phyloP scores from a whole-genome alignment of 1,140 invertebrate genomes.

The Archivesica marissinica region DNA sequence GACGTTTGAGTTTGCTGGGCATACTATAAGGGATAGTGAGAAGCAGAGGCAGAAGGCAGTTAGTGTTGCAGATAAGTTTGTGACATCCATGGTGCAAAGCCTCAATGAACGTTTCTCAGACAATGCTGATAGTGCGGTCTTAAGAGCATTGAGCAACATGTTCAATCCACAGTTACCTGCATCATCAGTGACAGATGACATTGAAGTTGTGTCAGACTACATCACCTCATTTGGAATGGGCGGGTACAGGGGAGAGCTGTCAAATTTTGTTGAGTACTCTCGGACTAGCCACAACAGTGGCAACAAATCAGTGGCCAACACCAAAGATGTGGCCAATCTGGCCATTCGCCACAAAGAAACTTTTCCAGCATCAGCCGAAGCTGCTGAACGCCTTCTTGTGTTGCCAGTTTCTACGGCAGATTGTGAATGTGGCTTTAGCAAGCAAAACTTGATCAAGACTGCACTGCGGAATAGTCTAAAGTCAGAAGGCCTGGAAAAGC shows the following conservation, averaged over 20 bases:
- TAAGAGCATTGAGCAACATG: slow-evolving; percentile 8
- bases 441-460: slow-evolving; percentile 27
- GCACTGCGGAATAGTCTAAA: background rate
- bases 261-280: no score
- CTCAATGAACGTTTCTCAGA: slow-evolving; percentile 3
- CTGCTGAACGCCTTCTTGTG: background rate
- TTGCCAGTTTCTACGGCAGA: background rate
- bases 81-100: background rate
- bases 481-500: background rate
- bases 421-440: slow-evolving; percentile 12
- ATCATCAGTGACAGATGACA: no score
- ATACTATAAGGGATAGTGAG: slow-evolving; percentile 11
- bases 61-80: slow-evolving; percentile 16
- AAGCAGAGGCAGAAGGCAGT: background rate
- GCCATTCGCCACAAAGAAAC: background rate
- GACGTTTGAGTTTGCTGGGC: slow-evolving; percentile 9
- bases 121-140: slow-evolving; percentile 13
- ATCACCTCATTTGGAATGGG: no score
- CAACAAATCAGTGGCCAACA: no score
- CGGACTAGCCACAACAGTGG: no score
- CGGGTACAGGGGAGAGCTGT: no score
- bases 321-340: no score
- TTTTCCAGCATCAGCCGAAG: background rate
- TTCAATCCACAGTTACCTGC: slow-evolving; percentile 12
- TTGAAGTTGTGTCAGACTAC: no score